Conservation (phyloP, 2,113 vertebrate species). For the Motacilla tschutschensis region DNA sequence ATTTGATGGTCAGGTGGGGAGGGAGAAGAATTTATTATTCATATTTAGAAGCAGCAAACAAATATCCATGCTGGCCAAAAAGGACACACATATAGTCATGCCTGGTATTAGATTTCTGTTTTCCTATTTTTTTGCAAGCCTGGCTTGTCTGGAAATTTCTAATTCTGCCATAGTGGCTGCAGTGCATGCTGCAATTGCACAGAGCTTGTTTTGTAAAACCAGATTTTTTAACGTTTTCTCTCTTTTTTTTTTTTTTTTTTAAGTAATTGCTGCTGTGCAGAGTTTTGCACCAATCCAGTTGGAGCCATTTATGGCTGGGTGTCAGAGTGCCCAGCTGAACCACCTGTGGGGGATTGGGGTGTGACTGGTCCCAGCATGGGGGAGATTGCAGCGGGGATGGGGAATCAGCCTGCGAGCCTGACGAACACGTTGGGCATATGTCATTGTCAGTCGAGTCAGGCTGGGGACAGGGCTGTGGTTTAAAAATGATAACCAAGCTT, state of each 20-base stretch:
- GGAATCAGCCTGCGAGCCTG: not conserved
- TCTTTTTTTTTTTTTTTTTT: not conserved
- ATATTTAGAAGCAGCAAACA: not conserved
- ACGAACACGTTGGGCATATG: not conserved
- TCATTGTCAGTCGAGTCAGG: conserved; percentile 44
- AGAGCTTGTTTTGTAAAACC: not conserved
- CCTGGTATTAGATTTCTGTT: not conserved
- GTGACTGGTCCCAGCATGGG: not conserved
- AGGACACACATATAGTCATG: not conserved
- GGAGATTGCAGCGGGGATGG: rapidly evolving
- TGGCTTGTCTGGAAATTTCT: not conserved
- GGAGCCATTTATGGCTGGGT: not conserved
- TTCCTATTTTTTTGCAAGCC: not conserved
- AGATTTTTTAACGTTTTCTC: not conserved
- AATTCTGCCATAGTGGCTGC: not conserved
- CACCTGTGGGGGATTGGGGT: not conserved
- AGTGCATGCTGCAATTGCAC: not conserved
- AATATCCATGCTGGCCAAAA: not conserved
- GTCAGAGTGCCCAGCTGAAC: not conserved
- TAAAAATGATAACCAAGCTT: conserved; percentile 54
- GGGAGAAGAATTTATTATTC: not conserved
- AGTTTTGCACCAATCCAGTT: not conserved
- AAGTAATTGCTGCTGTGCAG: not conserved
- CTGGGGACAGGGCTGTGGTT: conserved; percentile 7
- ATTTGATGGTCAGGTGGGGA: not conserved